Evolutionary conservation across 2,113 vertebrate species (phyloP).

Genomic region (Eurypyga helias): DNA sequence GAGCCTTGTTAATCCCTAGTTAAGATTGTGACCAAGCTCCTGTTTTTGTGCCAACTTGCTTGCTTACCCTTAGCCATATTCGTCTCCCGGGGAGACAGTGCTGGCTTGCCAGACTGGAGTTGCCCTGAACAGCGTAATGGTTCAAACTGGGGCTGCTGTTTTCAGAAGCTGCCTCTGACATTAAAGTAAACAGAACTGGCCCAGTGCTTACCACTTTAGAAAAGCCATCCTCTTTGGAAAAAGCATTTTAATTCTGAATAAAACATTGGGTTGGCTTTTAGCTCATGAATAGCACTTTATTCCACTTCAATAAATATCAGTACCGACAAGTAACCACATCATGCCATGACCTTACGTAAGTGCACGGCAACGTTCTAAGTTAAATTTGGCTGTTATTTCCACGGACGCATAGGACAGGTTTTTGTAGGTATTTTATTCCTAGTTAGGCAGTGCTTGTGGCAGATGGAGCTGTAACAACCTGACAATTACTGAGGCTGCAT

Average conservation of each 20-base stretch:
- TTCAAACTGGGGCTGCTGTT: neutral
- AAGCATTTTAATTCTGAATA: slow-evolving; percentile 57
- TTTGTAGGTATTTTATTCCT: neutral
- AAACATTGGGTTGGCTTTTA: slow-evolving; percentile 56
- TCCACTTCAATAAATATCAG: slow-evolving; percentile 14
- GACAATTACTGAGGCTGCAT: neutral
- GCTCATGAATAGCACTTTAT: slow-evolving; percentile 46
- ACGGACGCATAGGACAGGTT: neutral
- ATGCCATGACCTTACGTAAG: neutral
- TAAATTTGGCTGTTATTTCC: slow-evolving; percentile 23
- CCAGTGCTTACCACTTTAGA: neutral
- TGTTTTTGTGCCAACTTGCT: neutral
- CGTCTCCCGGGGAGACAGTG: neutral
- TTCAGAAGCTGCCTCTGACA: neutral
- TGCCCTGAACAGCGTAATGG: neutral
- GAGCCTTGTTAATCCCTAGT: neutral
- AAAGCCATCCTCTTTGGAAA: slow-evolving; percentile 21
- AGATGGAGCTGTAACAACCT: neutral
- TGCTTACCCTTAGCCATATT: neutral
- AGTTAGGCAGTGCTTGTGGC: neutral
- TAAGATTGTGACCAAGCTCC: neutral
- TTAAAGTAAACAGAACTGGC: neutral
- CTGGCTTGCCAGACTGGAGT: neutral
- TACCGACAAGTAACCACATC: slow-evolving; percentile 16
- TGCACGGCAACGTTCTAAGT: neutral